These are phyloP conservation scores for Nomada hirtipes DNA, from an alignment of 2,888 invertebrate species.

Conservation along the genomic window DNA sequence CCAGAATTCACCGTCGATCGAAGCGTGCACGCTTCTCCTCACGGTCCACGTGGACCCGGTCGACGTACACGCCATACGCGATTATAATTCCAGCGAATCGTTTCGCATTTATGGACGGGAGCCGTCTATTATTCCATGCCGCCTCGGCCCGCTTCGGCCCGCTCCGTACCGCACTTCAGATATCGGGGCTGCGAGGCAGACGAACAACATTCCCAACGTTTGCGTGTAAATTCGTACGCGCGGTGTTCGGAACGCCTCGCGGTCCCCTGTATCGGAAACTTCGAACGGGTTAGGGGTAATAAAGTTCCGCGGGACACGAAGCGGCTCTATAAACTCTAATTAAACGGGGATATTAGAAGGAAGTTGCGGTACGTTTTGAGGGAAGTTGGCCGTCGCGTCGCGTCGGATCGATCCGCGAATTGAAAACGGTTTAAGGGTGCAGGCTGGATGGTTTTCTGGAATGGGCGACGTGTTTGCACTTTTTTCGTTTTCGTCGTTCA, in stretches of 20 bases:
- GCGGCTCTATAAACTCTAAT: conserved; percentile 23
- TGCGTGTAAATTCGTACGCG: background rate
- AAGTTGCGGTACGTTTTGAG: conserved; percentile 30
- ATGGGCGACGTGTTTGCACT: background rate
- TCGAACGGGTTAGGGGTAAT: conserved; percentile 17
- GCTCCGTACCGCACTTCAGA: background rate
- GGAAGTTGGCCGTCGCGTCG: background rate
- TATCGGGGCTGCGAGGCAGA: background rate
- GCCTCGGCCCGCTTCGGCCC: conserved; percentile 31
- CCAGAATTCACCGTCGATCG: conserved; percentile 1
- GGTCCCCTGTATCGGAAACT: background rate
- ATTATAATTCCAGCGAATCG: conserved; percentile 28
- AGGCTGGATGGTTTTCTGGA: background rate
- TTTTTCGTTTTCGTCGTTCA: background rate
- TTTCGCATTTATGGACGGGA: background rate
- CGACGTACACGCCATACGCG: conserved; percentile 19
- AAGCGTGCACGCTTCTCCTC: background rate
- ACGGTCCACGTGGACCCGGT: conserved; percentile 9
- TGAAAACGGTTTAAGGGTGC: background rate
- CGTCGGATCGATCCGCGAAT: background rate
- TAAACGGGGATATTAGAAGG: conserved; percentile 28
- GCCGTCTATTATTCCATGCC: conserved; percentile 21
- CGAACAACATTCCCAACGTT: too few relatives aligned
- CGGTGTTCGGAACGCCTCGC: background rate
- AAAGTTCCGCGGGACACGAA: conserved; percentile 8